These are phyloP conservation scores for Dastarcus helophoroides DNA, from an alignment of 2,888 invertebrate species.

Conservation along the genomic window DNA sequence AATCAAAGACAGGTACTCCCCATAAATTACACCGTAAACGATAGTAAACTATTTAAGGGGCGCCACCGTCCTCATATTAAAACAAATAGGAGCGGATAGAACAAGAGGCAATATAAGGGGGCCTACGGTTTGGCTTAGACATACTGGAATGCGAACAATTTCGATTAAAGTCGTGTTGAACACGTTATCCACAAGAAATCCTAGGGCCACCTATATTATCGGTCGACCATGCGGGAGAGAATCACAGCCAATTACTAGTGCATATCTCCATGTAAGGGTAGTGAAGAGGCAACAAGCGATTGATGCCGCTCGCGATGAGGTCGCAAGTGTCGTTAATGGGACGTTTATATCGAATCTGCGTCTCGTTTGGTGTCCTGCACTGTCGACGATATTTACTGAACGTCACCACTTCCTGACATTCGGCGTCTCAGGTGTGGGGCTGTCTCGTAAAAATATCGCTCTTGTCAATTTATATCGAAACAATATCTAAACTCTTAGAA, in stretches of 20 bases:
- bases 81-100: slow-evolving; percentile 17
- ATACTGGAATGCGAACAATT: slow-evolving; percentile 32
- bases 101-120: slow-evolving; percentile 25
- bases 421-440: no score
- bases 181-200: slow-evolving; percentile 26
- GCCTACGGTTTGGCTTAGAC: slow-evolving; percentile 29
- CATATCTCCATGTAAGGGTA: slow-evolving; percentile 13
- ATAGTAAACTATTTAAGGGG: no score
- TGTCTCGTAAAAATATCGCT: no score
- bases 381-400: no score
- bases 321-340: slow-evolving; percentile 3
- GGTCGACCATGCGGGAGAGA: slow-evolving; percentile 18
- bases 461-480: no score
- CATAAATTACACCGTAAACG: no score
- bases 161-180: slow-evolving; percentile 33
- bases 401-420: no score
- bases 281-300: slow-evolving; percentile 12
- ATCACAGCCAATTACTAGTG: slow-evolving; percentile 12
- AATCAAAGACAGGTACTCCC: no score
- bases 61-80: background rate
- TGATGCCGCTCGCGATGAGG: background rate
- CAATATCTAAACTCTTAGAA: no score
- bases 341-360: background rate
- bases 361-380: no score
- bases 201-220: slow-evolving; percentile 23